Evolutionary conservation across 2,888 invertebrate species (phyloP), one percentile per base, ranked within the genome.

Genomic region (Iphiclides podalirius): DNA sequence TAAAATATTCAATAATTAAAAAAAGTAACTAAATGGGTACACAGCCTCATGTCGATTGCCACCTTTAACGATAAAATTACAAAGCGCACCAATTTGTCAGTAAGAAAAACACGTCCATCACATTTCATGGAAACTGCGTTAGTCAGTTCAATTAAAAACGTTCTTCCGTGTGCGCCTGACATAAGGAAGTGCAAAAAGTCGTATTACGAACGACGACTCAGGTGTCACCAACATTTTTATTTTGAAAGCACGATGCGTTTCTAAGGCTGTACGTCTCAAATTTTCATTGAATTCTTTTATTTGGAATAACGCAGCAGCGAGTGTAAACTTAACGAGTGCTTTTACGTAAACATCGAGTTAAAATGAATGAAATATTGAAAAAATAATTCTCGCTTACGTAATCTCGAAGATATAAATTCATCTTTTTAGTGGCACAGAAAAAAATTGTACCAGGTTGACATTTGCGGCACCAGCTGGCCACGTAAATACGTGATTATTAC

Each of bases 61-160:
- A 45, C 16, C n/a, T 23, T 33, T 23, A 35, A 12, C 12, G 33
- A 1, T 14, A 9, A n/a, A 37, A n/a, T 37, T 17, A 50, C 34
- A 36, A 40, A 40, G 44, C 35, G 17, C 14, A 35, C 39, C 23
- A 12, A 36, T 44, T 45, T 15, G 20, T 45, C 40, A 35, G 23
- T 35, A n/a, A n/a, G 44, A 14, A 40, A 39, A 8, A 13, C 43
- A 14, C 23, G 43, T 28, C 28, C 39, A 35, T 40, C 56, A 61
- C 59, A 68, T 69, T 72, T 70, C 73, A 63, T 66, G 68, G 75
- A 76, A 75, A 70, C 59, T 44, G 48, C 55, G 54, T 72, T 70
- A 70, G 66, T 75, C 68, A 72, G 57, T 59, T 62, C 58, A 65
- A 67, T 68, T 59, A 64, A 59, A 26, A 57, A 41, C 49, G 64